Conservation (phyloP, 2,888 invertebrate genomes). For the Andrena haemorrhoa region DNA sequence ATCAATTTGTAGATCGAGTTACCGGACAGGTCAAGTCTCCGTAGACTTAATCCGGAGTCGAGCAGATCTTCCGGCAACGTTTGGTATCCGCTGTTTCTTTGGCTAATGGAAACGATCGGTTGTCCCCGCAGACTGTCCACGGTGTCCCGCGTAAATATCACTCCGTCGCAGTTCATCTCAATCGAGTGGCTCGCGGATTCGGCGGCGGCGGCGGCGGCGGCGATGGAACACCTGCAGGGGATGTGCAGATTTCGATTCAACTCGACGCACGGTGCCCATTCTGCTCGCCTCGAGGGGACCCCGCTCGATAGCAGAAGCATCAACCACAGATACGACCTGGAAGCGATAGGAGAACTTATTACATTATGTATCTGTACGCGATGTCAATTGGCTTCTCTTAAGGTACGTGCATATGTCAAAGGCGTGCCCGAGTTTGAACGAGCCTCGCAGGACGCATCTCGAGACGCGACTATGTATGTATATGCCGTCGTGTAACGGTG, state of each 20-base stretch:
- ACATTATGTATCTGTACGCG: background rate
- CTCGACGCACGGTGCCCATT: conserved; percentile 91
- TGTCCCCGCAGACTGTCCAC: conserved; percentile 92
- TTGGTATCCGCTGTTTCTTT: conserved; percentile 93
- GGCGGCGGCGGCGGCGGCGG: conserved; percentile 74
- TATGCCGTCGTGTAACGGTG: conserved; percentile 50
- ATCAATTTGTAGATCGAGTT: conserved; percentile 93
- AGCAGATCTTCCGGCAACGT: conserved; percentile 87
- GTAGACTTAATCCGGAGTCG: conserved; percentile 88
- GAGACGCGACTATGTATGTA: background rate
- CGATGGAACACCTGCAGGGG: conserved; percentile 88
- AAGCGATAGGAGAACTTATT: conserved; percentile 14
- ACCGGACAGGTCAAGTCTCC: conserved; percentile 92
- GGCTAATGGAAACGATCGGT: conserved; percentile 92
- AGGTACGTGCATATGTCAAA: background rate
- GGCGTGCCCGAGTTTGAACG: background rate
- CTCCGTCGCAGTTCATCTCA: conserved; percentile 92
- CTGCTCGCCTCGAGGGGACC: conserved; percentile 45
- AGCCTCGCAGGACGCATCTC: background rate
- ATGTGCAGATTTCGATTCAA: conserved; percentile 91
- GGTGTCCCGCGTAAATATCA: conserved; percentile 92
- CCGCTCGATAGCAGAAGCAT: conserved; percentile 23
- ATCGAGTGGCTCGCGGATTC: conserved; percentile 85
- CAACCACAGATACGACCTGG: conserved; percentile 34
- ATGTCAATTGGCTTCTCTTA: too few relatives aligned